Evolutionary conservation across 2,888 invertebrate species (phyloP).

Genomic region (Liodrosophila aerea): DNA sequence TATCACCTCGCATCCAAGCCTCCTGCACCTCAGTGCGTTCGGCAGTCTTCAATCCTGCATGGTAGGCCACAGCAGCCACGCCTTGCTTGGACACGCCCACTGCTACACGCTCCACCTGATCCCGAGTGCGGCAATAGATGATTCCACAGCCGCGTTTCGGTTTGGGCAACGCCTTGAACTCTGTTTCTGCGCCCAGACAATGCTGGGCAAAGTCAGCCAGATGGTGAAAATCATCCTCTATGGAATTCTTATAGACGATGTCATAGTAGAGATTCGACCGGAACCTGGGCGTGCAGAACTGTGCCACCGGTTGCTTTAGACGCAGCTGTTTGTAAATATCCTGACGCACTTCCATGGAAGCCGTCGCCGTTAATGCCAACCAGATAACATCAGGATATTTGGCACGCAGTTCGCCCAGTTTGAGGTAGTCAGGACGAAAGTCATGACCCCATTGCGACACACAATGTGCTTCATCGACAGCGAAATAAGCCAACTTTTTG

Average conservation of each 20-base stretch:
- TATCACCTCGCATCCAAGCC: slow-evolving; percentile 94
- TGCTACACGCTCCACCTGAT: slow-evolving; percentile 93
- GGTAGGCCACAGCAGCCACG: slow-evolving; percentile 91
- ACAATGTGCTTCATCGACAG: slow-evolving; percentile 99
- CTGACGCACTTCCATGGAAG: slow-evolving; percentile 89
- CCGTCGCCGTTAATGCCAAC: slow-evolving; percentile 98
- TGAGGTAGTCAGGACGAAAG: slow-evolving; percentile 96
- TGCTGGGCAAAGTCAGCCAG: slow-evolving; percentile 88
- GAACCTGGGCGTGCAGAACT: slow-evolving; percentile 94
- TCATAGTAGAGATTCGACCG: slow-evolving; percentile 97
- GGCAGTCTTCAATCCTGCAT: slow-evolving; percentile 90
- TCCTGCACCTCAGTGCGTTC: slow-evolving; percentile 92
- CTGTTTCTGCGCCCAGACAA: slow-evolving; percentile 84
- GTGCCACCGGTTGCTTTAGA: slow-evolving; percentile 86
- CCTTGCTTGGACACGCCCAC: slow-evolving; percentile 88
- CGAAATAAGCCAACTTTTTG: slow-evolving; percentile 92
- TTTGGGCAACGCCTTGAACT: slow-evolving; percentile 58
- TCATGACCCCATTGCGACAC: slow-evolving; percentile 99
- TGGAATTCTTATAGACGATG: slow-evolving; percentile 92
- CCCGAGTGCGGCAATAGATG: slow-evolving; percentile 96
- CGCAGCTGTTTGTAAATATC: slow-evolving; percentile 91
- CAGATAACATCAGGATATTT: slow-evolving; percentile 89
- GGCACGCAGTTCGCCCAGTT: slow-evolving; percentile 88
- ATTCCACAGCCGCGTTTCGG: slow-evolving; percentile 88
- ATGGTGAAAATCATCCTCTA: slow-evolving; percentile 91